Percentiles rank a stretch among this genome's conserved stretches.
These are phyloP conservation scores for Spodoptera exigua DNA, from an alignment of 2,888 invertebrate genomes.

Conservation along the genomic window DNA sequence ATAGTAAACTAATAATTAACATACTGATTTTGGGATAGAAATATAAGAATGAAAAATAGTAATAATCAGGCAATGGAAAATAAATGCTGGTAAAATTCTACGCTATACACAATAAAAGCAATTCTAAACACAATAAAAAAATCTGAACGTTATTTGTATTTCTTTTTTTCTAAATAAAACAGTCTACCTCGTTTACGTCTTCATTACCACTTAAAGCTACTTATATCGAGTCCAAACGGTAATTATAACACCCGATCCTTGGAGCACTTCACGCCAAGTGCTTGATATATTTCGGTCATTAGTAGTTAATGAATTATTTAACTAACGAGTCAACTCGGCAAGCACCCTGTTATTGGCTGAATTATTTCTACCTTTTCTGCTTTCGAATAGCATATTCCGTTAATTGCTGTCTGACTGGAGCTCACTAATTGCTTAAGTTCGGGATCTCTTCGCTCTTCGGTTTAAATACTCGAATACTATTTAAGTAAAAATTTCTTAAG, in stretches of 20 bases:
- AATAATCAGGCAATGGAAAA: no score
- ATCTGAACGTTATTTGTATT: no score
- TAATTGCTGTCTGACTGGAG: conserved; percentile 88
- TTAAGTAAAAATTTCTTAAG: conserved; percentile 83
- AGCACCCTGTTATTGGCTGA: conserved; percentile 82
- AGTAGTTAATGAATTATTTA: conserved; percentile 86
- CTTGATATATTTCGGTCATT: conserved; percentile 81
- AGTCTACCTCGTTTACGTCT: conserved; percentile 16
- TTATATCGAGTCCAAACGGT: conserved; percentile 42
- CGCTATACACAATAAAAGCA: no score
- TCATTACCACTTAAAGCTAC: conserved; percentile 34
- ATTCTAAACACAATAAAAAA: no score
- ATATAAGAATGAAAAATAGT: no score
- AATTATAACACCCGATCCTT: conserved; percentile 49
- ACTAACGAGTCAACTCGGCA: conserved; percentile 80
- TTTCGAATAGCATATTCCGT: conserved; percentile 85
- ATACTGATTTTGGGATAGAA: no score
- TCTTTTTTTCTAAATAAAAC: conserved; percentile 2
- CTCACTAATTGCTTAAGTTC: conserved; percentile 89
- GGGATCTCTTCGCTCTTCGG: conserved; percentile 83
- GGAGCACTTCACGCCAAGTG: conserved; percentile 53
- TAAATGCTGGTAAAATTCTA: no score
- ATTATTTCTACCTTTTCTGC: conserved; percentile 87
- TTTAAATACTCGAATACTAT: conserved; percentile 84
- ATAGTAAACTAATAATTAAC: no score